Percentiles rank a stretch among this genome's conserved stretches.
Conservation (phyloP, 37 sponge, comb jelly and placozoan species). For the Mnemiopsis leidyi region DNA sequence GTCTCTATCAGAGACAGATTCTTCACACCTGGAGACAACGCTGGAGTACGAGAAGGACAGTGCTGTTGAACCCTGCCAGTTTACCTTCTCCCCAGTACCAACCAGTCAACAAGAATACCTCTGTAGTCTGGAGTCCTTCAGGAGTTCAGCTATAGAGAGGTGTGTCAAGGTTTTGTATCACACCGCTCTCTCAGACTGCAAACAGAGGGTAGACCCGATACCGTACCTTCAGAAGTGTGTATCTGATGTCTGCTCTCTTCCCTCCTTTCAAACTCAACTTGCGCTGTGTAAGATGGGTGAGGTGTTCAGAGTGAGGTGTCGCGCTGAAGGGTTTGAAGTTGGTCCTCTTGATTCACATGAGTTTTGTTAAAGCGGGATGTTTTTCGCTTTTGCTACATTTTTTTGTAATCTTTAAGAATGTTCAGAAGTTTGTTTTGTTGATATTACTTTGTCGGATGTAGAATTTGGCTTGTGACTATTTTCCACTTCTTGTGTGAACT, state of each 20-base stretch:
- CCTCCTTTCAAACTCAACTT: not conserved
- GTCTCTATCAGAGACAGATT: not conserved
- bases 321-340: not conserved
- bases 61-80: not conserved
- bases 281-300: not conserved
- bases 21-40: not conserved
- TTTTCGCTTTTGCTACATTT: too few relatives aligned
- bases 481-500: too few relatives aligned
- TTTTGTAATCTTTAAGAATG: too few relatives aligned
- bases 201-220: not conserved
- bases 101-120: not conserved
- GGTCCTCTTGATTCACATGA: not conserved
- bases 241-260: not conserved
- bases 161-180: not conserved
- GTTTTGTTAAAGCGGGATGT: not conserved
- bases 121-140: not conserved
- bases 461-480: too few relatives aligned
- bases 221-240: not conserved
- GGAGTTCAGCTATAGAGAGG: not conserved
- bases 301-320: not conserved
- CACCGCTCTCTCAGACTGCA: not conserved
- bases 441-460: too few relatives aligned
- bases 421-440: too few relatives aligned
- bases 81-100: not conserved
- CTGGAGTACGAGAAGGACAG: not conserved